Conservation (phyloP, 2,113 vertebrate genomes). For the Noctilio leporinus region DNA sequence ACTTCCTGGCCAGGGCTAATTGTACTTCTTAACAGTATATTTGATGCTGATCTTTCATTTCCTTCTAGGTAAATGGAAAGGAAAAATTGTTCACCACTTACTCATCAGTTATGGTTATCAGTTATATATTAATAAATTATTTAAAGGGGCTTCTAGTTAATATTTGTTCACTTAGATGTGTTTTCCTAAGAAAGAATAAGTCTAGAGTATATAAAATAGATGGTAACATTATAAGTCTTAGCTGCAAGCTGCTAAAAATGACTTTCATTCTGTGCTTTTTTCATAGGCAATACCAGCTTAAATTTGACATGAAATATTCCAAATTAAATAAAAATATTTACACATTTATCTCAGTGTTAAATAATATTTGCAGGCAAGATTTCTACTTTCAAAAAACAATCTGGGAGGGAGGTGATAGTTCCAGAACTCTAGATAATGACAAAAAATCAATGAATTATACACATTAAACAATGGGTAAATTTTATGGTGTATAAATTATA, state of each 20-base stretch:
- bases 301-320: background rate
- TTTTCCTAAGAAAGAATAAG: slow-evolving; percentile 6
- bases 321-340: slow-evolving; percentile 21
- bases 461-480: background rate
- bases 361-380: background rate
- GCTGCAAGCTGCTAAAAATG: background rate
- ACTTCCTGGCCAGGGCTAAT: too few relatives aligned
- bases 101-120: background rate
- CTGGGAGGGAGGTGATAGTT: background rate
- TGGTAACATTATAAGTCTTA: background rate
- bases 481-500: background rate
- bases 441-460: background rate
- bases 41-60: background rate
- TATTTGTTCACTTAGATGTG: background rate
- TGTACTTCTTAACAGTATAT: background rate
- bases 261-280: background rate
- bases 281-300: background rate
- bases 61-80: slow-evolving; percentile 4
- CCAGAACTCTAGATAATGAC: background rate
- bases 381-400: background rate
- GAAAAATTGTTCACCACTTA: background rate
- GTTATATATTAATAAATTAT: background rate
- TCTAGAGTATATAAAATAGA: background rate
- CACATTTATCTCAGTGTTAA: background rate
- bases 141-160: background rate